These are phyloP conservation scores for Parotia lawesii DNA, from an alignment of 2,113 vertebrate genomes.

Conservation along the genomic window DNA sequence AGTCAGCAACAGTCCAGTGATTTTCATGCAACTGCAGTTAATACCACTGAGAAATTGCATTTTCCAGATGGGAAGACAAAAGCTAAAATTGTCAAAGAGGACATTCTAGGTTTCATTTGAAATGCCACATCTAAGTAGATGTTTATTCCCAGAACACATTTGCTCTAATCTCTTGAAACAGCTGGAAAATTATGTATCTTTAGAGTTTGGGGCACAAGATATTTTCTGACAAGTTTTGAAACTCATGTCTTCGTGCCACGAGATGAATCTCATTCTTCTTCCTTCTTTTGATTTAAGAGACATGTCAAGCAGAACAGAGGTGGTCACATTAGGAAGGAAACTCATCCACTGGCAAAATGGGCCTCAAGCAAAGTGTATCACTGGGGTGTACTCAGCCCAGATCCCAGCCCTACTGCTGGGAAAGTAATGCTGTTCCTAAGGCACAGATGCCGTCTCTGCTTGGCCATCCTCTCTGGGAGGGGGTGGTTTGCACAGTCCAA, in stretches of 20 bases:
- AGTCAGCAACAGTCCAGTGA: not conserved
- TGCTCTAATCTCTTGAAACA: not conserved
- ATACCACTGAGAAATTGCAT: not conserved
- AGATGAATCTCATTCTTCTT: not conserved
- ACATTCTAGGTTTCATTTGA: not conserved
- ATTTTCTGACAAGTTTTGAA: not conserved
- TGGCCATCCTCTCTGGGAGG: not conserved
- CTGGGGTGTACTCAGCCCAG: not conserved
- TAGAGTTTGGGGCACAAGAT: not conserved
- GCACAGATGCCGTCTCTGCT: not conserved
- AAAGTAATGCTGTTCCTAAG: rapidly evolving
- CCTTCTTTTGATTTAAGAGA: not conserved
- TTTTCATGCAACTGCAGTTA: not conserved
- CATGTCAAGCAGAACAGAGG: not conserved
- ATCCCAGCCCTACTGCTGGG: not conserved
- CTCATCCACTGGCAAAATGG: not conserved
- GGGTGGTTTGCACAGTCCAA: not conserved
- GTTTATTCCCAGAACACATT: not conserved
- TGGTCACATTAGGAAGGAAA: not conserved
- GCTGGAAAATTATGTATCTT: not conserved
- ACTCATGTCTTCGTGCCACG: not conserved
- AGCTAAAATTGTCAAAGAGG: not conserved
- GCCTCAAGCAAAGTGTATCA: not conserved
- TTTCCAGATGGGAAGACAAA: not conserved
- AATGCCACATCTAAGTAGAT: not conserved